phyloP scores from a whole-genome alignment of 2,888 invertebrate genomes.

The Lasioglossum pauxillum region DNA sequence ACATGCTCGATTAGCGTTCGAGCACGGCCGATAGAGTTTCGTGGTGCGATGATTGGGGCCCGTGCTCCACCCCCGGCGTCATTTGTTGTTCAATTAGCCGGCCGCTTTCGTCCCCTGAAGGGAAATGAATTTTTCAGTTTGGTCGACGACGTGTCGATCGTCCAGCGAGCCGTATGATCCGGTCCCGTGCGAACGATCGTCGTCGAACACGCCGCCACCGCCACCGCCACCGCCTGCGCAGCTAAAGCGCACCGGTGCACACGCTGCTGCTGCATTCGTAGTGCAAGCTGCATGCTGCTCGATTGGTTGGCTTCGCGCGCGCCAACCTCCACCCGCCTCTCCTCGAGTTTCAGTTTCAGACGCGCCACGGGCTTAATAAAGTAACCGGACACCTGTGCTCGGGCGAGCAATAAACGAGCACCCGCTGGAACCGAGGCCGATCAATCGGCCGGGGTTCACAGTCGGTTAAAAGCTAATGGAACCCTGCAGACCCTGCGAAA shows the following conservation, averaged over 20 bases:
- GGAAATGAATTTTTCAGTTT: constrained; percentile 39
- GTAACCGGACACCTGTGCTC: constrained; percentile 72
- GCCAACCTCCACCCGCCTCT: constrained; percentile 23
- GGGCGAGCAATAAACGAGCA: constrained; percentile 62
- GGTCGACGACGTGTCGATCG: constrained; percentile 16
- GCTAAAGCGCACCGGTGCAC: constrained; percentile 4
- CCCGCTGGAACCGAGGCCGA: constrained; percentile 32
- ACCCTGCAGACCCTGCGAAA: neutral
- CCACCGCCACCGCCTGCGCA: neutral
- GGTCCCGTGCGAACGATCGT: constrained; percentile 37
- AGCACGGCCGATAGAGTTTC: constrained; percentile 45
- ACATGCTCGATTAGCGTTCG: constrained; percentile 20
- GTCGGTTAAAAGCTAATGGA: neutral
- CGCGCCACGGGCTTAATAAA: constrained; percentile 65
- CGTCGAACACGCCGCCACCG: neutral
- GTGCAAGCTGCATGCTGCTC: constrained; percentile 46
- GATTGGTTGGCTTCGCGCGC: constrained; percentile 71
- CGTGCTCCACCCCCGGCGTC: constrained; percentile 9
- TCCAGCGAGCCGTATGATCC: constrained; percentile 42
- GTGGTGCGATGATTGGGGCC: constrained; percentile 9
- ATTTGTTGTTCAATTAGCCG: constrained; percentile 31
- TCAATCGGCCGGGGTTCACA: constrained; percentile 61
- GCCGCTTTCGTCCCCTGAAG: neutral
- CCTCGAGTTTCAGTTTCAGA: constrained; percentile 75
- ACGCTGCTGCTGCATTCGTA: neutral